These are phyloP conservation scores for Lagria hirta DNA, from an alignment of 2,888 invertebrate genomes.

Conservation along the genomic window DNA sequence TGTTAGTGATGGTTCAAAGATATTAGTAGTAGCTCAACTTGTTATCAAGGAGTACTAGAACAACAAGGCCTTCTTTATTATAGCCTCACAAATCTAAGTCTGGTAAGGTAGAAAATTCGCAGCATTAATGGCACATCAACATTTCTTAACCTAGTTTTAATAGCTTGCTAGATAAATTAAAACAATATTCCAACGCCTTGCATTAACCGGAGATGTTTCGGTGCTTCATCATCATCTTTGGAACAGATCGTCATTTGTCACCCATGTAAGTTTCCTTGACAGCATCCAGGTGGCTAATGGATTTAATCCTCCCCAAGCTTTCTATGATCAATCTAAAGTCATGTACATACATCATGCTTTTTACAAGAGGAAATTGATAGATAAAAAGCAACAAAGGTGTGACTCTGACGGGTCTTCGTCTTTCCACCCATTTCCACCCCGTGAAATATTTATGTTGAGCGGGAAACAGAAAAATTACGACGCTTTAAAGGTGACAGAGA, in stretches of 20 bases:
- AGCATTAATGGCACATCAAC: too few species aligned
- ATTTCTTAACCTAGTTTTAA: too few species aligned
- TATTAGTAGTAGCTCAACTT: too few species aligned
- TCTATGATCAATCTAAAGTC: conserved; percentile 39
- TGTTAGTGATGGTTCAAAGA: too few species aligned
- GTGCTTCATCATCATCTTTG: conserved; percentile 30
- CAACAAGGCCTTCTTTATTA: too few species aligned
- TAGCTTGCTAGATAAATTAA: conserved; percentile 25
- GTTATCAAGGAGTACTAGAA: too few species aligned
- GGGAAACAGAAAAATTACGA: conserved; percentile 26
- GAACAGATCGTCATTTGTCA: conserved; percentile 42
- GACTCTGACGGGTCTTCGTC: conserved; percentile 9
- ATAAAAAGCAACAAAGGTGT: conserved; percentile 18
- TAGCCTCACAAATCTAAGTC: too few species aligned
- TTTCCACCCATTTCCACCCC: conserved; percentile 1
- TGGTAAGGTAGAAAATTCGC: too few species aligned
- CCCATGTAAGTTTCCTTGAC: conserved; percentile 39
- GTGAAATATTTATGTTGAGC: conserved; percentile 17
- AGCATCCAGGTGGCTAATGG: conserved; percentile 45
- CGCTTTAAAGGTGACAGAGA: conserved; percentile 28
- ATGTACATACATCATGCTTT: conserved; percentile 35
- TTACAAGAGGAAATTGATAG: conserved; percentile 14
- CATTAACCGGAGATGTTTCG: conserved; percentile 25
- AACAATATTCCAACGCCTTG: conserved; percentile 22
- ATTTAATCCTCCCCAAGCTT: conserved; percentile 39